Conservation (phyloP, 1,140 invertebrate genomes). For the Campoletis sonorensis region DNA sequence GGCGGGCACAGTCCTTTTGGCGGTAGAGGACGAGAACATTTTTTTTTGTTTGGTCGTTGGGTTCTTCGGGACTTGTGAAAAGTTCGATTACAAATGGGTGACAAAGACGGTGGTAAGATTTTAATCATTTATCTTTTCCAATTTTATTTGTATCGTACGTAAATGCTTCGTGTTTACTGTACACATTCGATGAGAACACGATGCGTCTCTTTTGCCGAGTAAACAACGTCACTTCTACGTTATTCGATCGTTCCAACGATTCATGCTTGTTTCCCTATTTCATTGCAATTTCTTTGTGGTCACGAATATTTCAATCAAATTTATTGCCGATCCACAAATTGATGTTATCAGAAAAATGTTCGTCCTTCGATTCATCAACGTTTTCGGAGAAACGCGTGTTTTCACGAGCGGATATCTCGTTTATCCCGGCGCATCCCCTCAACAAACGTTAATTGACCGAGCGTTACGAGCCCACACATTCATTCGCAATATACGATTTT, state of each 20-base stretch:
- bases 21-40: constrained; percentile 39
- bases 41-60: constrained; percentile 18
- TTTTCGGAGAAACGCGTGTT: not conserved
- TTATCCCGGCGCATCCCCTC: too few species aligned
- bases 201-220: constrained; percentile 19
- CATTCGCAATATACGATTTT: too few species aligned
- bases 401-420: not conserved
- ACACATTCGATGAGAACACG: constrained; percentile 29
- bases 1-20: constrained; percentile 60
- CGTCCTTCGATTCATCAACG: too few species aligned
- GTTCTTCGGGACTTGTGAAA: not conserved
- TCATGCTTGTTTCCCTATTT: not conserved
- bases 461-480: too few species aligned
- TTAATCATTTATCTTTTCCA: constrained; percentile 3
- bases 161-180: too few species aligned
- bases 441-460: too few species aligned
- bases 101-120: constrained; percentile 69
- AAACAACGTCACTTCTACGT: constrained; percentile 35
- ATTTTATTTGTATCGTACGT: too few species aligned
- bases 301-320: not conserved
- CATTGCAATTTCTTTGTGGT: not conserved
- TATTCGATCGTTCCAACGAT: not conserved
- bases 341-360: constrained; percentile 18
- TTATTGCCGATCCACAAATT: not conserved
- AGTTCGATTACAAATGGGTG: constrained; percentile 57